Conservation (phyloP, 2,888 invertebrate species). For the Shargacucullia verbasci region DNA sequence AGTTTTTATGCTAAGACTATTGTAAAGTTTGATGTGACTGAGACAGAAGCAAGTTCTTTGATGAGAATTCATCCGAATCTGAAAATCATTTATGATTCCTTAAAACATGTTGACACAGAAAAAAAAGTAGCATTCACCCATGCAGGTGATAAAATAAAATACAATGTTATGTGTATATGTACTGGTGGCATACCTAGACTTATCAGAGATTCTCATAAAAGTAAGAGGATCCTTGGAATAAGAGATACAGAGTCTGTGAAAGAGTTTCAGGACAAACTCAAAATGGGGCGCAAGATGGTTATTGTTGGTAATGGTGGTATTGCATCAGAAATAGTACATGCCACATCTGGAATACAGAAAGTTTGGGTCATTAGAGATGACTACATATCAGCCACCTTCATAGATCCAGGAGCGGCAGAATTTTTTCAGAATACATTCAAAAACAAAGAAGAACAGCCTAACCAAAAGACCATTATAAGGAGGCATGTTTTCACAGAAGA, state of each 20-base stretch:
- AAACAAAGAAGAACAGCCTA: conserved; percentile 57
- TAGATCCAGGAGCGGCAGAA: conserved; percentile 98
- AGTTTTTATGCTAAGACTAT: conserved; percentile 95
- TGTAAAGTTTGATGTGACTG: conserved; percentile 95
- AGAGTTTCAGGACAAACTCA: conserved; percentile 92
- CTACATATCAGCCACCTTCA: conserved; percentile 97
- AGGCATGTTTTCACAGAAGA: conserved; percentile 92
- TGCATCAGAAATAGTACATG: conserved; percentile 98
- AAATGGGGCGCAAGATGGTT: conserved; percentile 91
- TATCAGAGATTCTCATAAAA: conserved; percentile 89
- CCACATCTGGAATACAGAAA: conserved; percentile 94
- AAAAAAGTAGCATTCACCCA: conserved; percentile 88
- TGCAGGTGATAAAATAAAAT: conserved; percentile 89
- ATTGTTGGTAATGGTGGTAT: conserved; percentile 99
- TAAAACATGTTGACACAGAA: conserved; percentile 88
- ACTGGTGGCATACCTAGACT: conserved; percentile 96
- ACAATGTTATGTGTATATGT: conserved; percentile 96
- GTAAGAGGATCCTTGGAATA: conserved; percentile 94
- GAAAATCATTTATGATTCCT: conserved; percentile 91
- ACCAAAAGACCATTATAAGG: conserved; percentile 81
- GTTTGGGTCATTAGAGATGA: conserved; percentile 98
- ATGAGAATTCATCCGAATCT: conserved; percentile 91
- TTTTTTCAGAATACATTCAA: conserved; percentile 92
- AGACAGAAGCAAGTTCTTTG: conserved; percentile 90
- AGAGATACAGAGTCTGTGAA: conserved; percentile 98